Conservation (phyloP, 2,888 invertebrate species). For the Allolobophora icterica region DNA sequence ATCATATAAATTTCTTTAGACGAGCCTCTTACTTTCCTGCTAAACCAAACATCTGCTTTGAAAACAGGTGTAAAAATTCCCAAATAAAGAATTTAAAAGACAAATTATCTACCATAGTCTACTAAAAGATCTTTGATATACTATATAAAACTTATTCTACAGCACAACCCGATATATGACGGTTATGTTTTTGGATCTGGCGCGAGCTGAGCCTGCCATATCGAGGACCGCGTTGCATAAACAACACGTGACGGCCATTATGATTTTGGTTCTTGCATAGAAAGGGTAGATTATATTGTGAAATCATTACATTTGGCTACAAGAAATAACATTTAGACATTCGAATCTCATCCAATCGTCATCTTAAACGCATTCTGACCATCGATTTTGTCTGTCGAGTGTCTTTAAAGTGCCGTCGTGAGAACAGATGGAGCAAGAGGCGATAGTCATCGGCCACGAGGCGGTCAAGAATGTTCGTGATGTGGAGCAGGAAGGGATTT, state of each 20-base stretch:
- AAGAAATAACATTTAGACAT: neutral
- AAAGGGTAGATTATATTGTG: neutral
- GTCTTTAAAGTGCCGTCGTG: neutral
- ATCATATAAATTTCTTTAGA: no score
- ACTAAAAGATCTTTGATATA: no score
- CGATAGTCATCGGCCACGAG: neutral
- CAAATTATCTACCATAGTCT: no score
- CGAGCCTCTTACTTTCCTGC: no score
- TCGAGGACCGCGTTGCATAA: neutral
- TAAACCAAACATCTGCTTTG: no score
- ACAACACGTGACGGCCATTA: conserved; percentile 13
- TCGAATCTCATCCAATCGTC: neutral
- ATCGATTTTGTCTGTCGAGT: conserved; percentile 2
- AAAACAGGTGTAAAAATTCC: no score
- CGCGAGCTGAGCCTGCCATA: neutral
- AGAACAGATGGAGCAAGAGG: neutral
- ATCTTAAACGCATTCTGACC: neutral
- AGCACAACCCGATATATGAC: neutral
- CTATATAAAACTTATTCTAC: no score
- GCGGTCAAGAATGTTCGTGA: neutral
- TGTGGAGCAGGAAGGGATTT: neutral
- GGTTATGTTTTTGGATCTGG: neutral
- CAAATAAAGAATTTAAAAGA: no score
- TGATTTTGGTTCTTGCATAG: neutral
- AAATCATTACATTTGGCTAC: neutral